phyloP scores from a whole-genome alignment of 1,140 invertebrate species.

The Leptoteleia sp. region DNA sequence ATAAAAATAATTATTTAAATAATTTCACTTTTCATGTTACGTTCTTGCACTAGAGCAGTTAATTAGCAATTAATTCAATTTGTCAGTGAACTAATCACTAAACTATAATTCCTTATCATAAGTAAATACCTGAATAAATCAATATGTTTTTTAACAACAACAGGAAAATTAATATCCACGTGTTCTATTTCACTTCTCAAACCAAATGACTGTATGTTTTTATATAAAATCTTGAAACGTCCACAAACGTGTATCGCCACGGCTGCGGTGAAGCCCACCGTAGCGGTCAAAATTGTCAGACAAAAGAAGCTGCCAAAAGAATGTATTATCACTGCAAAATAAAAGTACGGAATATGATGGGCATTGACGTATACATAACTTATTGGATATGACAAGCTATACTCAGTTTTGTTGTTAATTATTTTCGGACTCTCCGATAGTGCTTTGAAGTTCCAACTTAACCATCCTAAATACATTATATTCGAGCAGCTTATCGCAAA shows the following conservation, averaged over 20 bases:
- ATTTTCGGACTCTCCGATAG: background rate
- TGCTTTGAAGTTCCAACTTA: slow-evolving; percentile 10
- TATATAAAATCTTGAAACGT: slow-evolving; percentile 1
- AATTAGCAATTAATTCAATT: too few species aligned
- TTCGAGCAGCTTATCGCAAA: slow-evolving; percentile 3
- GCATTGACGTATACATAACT: background rate
- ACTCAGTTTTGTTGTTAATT: background rate
- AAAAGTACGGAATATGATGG: slow-evolving; percentile 2
- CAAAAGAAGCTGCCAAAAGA: slow-evolving; percentile 13
- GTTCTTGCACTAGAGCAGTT: too few species aligned
- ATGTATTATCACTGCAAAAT: background rate
- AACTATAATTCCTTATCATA: too few species aligned
- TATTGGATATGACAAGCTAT: slow-evolving; percentile 8
- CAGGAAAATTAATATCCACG: background rate
- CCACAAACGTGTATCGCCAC: slow-evolving; percentile 10
- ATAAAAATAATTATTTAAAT: too few species aligned
- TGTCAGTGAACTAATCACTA: too few species aligned
- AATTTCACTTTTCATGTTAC: too few species aligned
- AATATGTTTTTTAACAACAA: slow-evolving; percentile 13
- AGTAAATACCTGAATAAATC: slow-evolving; percentile 27
- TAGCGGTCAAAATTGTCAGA: background rate
- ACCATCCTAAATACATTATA: slow-evolving; percentile 7
- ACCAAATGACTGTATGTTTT: background rate
- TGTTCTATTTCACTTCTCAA: background rate
- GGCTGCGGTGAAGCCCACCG: slow-evolving; percentile 3